Evolutionary conservation across 2,113 vertebrate species (phyloP), one percentile per base, ranked within the genome.

Genomic region (Nestor notabilis): DNA sequence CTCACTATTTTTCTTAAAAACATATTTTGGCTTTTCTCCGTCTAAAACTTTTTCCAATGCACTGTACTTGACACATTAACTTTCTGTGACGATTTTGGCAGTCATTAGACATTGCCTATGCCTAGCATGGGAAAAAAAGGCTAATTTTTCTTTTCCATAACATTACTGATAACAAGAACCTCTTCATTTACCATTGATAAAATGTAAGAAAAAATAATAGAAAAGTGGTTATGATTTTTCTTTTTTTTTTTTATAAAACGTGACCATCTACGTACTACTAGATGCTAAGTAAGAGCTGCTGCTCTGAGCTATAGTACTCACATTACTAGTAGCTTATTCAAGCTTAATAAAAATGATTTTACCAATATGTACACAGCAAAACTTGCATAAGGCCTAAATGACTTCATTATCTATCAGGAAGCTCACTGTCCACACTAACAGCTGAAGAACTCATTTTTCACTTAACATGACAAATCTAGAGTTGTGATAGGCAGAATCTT

Each of bases 1-100:
- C 39, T 10, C 13, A 28, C 16, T 92, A 71, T 93, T 97, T 97
- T 80, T 75, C 86, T 92, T 91, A 58, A 83, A 95, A 94, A 83
- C 47, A 50, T 70, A 53, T 81, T 94, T 96, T 97, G 95, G 87
- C 87, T 94, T 94, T 16, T 83, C 39, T 88, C 95, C 95, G 95
- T 80, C 39, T 89, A 94, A 96, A 96, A 93, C 83, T 19, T 96
- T 83, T 75, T 4, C 55, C 87, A 63, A 83, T 94, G 83, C 87
- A 72, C 65, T 78, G 19, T 81, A 76, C 58, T 93, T 92, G 84
- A 60, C 83, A 86, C 29, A 85, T 77, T 89, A 49, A 43, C 77
- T 77, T 88, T 88, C 79, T 89, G 9, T 95, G 69, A 95, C 91
- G 56, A 68, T 80, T 96, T 96, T 96, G 93, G 83, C 90, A 95